Percentiles rank a stretch among this genome's conserved stretches.
Evolutionary conservation across 2,113 vertebrate species (phyloP).

Genomic region (Petrocephalus microphthalmus): DNA sequence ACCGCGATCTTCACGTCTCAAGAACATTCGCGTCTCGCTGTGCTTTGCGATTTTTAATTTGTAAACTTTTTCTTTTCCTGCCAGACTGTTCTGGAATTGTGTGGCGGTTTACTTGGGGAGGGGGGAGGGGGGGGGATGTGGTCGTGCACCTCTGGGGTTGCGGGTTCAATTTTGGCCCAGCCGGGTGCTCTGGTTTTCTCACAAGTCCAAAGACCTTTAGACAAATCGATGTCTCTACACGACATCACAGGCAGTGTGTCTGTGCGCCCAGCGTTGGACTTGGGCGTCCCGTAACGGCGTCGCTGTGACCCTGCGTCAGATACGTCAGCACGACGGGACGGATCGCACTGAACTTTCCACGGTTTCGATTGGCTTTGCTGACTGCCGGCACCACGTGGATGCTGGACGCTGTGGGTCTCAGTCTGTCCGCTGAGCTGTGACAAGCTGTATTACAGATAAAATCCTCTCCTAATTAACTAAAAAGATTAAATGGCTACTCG

Average conservation of each 20-base stretch:
- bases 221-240: not conserved
- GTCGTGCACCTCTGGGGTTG: not conserved
- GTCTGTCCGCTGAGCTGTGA: not conserved
- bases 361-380: not conserved
- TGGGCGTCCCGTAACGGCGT: too few relatives aligned
- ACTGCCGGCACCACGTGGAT: not conserved
- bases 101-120: not conserved
- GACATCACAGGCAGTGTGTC: not conserved
- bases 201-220: not conserved
- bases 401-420: not conserved
- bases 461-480: conserved; percentile 8
- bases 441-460: not conserved
- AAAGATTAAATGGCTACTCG: not conserved
- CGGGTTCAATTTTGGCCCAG: not conserved
- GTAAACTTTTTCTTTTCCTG: not conserved
- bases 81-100: not conserved
- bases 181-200: not conserved
- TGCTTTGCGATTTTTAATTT: not conserved
- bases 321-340: not conserved
- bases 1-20: not conserved
- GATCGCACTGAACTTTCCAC: not conserved
- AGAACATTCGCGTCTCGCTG: not conserved
- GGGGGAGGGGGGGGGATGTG: too few relatives aligned
- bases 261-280: not conserved
- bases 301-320: not conserved